Evolutionary conservation across 2,113 vertebrate genomes (phyloP), one percentile per base, ranked within the genome.

Genomic region (sheep (Ovis aries)): DNA sequence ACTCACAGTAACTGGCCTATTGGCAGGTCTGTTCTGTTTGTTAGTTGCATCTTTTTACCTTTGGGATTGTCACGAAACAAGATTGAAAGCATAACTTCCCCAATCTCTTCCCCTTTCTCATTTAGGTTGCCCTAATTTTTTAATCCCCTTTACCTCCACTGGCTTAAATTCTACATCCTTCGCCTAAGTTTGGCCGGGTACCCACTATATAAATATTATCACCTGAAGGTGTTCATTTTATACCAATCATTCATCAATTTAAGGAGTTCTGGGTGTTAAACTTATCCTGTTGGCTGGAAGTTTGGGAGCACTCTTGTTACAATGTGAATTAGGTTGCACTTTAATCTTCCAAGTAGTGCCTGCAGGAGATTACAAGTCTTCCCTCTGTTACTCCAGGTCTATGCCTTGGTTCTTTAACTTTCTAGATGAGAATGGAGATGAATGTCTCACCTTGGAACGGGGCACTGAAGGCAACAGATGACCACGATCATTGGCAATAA

Each of bases 381-480:
- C 50, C 25, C 36, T 36, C 10, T 33, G 2, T 21, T 25, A 52
- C 64, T n/a, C 31, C 50, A 23, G 12, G 40, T 71, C 64, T 64
- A 1, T 60, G 12, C 50, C n/a, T 85, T 25, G 21, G 27, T 60
- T 78, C 64, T 89, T 40, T 71, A n/a, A 23, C 25, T 78, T 93
- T 52, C 23, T 27, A 27, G 21, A n/a, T 12, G 11, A 25, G 48
- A 88, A 14, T 64, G 29, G 53, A 33, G 15, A 7, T 48, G 36
- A 21, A 9, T 31, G 13, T 60, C 98, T 98, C 59, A 99, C 99
- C 99, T 99, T 97, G 57, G 98, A 98, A n/a, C 97, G 98, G 25
- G 98, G 98, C 40, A 98, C 97, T 0, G 97, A 78, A 7, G 98
- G 98, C 40, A 99, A 83, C 93, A 99, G 97, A 4, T 99, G 99